These are phyloP conservation scores for Apodemus agrarius DNA, from an alignment of 2,797 vertebrate genomes.

Conservation along the genomic window DNA sequence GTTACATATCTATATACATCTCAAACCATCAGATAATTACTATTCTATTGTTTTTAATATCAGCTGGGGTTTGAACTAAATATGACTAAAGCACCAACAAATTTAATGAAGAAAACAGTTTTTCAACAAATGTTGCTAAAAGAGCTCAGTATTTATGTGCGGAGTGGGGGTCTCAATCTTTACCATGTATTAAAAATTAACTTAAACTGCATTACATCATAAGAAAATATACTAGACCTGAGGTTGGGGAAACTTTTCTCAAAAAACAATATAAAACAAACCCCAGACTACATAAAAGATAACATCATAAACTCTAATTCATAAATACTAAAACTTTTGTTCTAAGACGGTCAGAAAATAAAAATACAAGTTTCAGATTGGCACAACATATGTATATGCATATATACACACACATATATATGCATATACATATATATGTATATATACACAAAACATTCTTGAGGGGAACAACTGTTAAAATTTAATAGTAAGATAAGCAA, in stretches of 20 bases:
- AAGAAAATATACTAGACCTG: background rate
- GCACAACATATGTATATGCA: slow-evolving; percentile 15
- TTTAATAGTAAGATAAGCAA: background rate
- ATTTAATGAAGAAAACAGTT: slow-evolving; percentile 15
- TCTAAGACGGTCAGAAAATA: background rate
- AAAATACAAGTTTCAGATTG: background rate
- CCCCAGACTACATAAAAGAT: background rate
- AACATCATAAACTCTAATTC: background rate
- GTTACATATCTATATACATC: background rate
- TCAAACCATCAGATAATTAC: background rate
- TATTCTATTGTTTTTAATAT: background rate
- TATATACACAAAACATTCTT: background rate
- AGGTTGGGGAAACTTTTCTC: background rate
- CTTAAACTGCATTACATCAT: background rate
- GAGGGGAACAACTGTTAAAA: background rate
- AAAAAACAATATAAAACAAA: background rate
- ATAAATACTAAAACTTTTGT: slow-evolving; percentile 29
- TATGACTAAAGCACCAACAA: slow-evolving; percentile 20
- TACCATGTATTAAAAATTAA: background rate
- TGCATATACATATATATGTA: no score
- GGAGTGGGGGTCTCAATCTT: background rate
- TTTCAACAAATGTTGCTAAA: slow-evolving; percentile 26
- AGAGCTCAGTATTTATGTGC: background rate
- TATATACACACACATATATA: no score
- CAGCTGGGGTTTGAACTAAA: background rate